These are phyloP conservation scores for Bubo scandiacus DNA, from an alignment of 2,113 vertebrate genomes.

Conservation along the genomic window DNA sequence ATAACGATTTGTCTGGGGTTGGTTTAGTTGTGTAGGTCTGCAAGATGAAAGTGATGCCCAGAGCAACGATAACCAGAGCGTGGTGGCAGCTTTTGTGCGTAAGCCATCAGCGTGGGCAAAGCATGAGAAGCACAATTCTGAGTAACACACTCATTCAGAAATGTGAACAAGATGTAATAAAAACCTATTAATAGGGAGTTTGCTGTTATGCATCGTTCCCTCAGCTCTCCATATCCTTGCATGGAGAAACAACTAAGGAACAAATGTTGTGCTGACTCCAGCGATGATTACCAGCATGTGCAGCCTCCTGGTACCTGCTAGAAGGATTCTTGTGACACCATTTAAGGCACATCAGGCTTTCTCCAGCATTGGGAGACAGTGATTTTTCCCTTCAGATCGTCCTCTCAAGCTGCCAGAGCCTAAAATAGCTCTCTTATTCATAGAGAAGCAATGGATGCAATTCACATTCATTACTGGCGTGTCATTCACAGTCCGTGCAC, in stretches of 20 bases:
- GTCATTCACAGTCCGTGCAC: neutral
- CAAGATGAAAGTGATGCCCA: neutral
- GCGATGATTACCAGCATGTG: neutral
- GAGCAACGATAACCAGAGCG: neutral
- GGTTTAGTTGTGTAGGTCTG: neutral
- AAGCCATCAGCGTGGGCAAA: neutral
- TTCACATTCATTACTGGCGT: neutral
- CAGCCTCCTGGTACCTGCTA: neutral
- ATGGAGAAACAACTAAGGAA: neutral
- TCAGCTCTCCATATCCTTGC: neutral
- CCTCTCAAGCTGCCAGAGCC: neutral
- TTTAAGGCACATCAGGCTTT: neutral
- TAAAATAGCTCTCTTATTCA: slow-evolving; percentile 5
- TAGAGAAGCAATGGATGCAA: neutral
- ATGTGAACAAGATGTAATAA: neutral
- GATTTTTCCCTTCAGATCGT: slow-evolving; percentile 26
- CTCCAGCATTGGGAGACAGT: neutral
- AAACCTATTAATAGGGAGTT: neutral
- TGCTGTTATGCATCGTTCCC: neutral
- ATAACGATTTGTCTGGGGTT: neutral
- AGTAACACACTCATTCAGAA: neutral
- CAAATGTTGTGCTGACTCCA: neutral
- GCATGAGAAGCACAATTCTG: neutral
- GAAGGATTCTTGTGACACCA: neutral
- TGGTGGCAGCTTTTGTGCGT: neutral